phyloP scores from a whole-genome alignment of 1,140 invertebrate species.

The Nymphalis io region DNA sequence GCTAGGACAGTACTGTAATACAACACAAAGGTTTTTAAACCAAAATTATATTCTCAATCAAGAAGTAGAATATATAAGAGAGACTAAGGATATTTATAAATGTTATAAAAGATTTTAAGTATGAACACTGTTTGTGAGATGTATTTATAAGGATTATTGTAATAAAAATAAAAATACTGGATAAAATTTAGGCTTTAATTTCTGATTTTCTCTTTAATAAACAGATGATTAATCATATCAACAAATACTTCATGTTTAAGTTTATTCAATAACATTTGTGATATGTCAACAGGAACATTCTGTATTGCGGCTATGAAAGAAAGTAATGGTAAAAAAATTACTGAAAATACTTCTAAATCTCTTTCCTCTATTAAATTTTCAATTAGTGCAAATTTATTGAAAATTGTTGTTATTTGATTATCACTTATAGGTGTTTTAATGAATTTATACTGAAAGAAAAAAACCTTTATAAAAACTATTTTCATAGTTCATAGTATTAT shows the following conservation, averaged over 20 bases:
- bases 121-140: too few relatives aligned
- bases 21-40: background rate
- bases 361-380: conserved; percentile 43
- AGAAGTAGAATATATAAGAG: too few relatives aligned
- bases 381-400: conserved; percentile 46
- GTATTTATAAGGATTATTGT: background rate
- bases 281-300: conserved; percentile 45
- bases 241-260: conserved; percentile 45
- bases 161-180: conserved; percentile 11
- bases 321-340: conserved; percentile 56
- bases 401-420: conserved; percentile 42
- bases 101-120: too few relatives aligned
- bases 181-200: conserved; percentile 26
- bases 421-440: conserved; percentile 51
- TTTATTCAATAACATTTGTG: conserved; percentile 37
- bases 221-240: conserved; percentile 46
- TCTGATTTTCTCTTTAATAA: conserved; percentile 30
- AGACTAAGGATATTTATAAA: too few relatives aligned
- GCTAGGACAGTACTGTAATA: conserved; percentile 40
- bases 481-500: background rate
- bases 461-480: background rate
- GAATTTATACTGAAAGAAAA: conserved; percentile 56
- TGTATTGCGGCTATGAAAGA: conserved; percentile 56
- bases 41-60: background rate
- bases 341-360: conserved; percentile 44